Percentiles rank a stretch among this genome's conserved stretches.
These are phyloP conservation scores for Musca vetustissima DNA, from an alignment of 1,140 invertebrate species.

Conservation along the genomic window DNA sequence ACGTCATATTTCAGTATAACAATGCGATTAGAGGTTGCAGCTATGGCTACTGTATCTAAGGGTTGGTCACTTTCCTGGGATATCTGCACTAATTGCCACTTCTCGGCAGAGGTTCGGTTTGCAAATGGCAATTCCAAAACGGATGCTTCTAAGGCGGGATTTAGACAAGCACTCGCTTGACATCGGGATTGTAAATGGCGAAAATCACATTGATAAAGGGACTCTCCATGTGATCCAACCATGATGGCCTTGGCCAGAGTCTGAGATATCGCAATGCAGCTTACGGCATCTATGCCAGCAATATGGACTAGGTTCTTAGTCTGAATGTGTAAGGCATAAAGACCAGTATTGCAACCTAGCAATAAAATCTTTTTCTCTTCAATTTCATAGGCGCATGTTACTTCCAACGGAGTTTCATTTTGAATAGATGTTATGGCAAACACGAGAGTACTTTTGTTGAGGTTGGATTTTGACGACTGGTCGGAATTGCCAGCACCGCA, in stretches of 20 bases:
- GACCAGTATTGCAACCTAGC: slow-evolving; percentile 47
- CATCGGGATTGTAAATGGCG: slow-evolving; percentile 65
- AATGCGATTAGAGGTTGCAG: slow-evolving; percentile 68
- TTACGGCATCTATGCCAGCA: slow-evolving; percentile 65
- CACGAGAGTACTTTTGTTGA: slow-evolving; percentile 36
- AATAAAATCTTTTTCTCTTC: slow-evolving; percentile 44
- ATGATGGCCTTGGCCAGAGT: slow-evolving; percentile 65
- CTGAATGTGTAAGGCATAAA: slow-evolving; percentile 47
- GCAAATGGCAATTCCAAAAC: slow-evolving; percentile 55
- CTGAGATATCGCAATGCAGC: slow-evolving; percentile 64
- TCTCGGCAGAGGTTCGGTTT: slow-evolving; percentile 44
- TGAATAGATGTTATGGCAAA: slow-evolving; percentile 28
- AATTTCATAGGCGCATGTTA: slow-evolving; percentile 49
- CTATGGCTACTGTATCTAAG: slow-evolving; percentile 61
- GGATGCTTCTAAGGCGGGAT: slow-evolving; percentile 64
- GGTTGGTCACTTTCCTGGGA: slow-evolving; percentile 48
- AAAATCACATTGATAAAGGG: slow-evolving; percentile 66
- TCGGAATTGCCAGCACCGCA: background rate
- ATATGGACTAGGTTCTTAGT: slow-evolving; percentile 59
- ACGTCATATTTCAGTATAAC: slow-evolving; percentile 59
- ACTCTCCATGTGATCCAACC: slow-evolving; percentile 67
- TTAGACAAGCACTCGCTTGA: slow-evolving; percentile 62
- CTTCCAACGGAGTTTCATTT: slow-evolving; percentile 33
- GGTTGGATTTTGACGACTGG: background rate
- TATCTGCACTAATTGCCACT: slow-evolving; percentile 51